Evolutionary conservation across 2,888 invertebrate species (phyloP), one percentile per base, ranked within the genome.

Genomic region (Meteorus colon): DNA sequence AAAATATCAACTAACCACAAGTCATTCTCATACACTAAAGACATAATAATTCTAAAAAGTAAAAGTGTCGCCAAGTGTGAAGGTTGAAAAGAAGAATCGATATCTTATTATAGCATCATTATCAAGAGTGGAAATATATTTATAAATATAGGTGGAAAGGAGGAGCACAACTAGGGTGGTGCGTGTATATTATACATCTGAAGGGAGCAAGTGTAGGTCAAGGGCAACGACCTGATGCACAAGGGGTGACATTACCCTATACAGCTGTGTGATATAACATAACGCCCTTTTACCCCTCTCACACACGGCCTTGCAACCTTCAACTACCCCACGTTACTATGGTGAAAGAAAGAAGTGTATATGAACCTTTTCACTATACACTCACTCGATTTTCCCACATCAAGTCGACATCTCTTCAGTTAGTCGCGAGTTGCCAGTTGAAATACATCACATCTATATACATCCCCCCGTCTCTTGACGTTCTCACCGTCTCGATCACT

Each of bases 201-300:
- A 63, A 73, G 76, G 70, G 75, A 73, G 73, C 37, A 77, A 84
- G 84, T 86, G 82, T 88, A 83, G 89, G 88, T 89, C 88, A 88
- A 87, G 86, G 85, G 83, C 86, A 87, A 88, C 85, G 86, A 85
- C 85, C 86, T 83, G 83, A 81, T 83, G 82, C 83, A 80, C 79
- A 72, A 81, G 81, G 81, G 80, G 82, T 80, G 55, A 55, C 19
- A 78, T 24, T 81, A 80, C 77, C 79, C 81, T 63, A 78, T 78
- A 75, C 55, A 55, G 10, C 19, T 19, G 24, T 55, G 55, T 55
- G 3, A 55, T 55, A 19, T 55, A 19, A 3, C 4, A 1, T 19
- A 2, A 24, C 55, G 55, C 19, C 19, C 19, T 55, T 55, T 55
- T 8, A 19, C 55, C 55, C n/a, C 55, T 79, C 77, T 79, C 34